Conservation (phyloP, 2,113 vertebrate genomes). For the Rutilus rutilus region DNA sequence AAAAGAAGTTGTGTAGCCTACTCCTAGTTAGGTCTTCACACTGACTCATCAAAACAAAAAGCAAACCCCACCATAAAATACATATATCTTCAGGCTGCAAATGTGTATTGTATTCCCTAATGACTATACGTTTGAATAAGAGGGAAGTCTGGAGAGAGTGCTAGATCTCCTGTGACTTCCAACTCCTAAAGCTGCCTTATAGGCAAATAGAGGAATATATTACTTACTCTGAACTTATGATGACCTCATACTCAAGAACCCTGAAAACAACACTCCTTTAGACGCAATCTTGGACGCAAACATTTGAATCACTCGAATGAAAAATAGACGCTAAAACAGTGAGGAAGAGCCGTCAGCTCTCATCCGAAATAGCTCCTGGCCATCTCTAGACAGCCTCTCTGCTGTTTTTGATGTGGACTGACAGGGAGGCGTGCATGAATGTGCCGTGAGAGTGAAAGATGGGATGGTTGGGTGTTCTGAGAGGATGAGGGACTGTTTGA, state of each 20-base stretch:
- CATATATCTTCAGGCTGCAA: slow-evolving; percentile 10
- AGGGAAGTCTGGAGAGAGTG: slow-evolving; percentile 25
- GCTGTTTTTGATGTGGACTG: slow-evolving; percentile 49
- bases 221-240: slow-evolving; percentile 38
- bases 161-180: slow-evolving; percentile 39
- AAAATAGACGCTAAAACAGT: slow-evolving; percentile 7
- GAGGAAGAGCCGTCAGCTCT: slow-evolving; percentile 23
- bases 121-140: slow-evolving; percentile 33
- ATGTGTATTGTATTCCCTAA: slow-evolving; percentile 10
- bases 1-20: too few relatives aligned
- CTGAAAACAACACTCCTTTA: neutral
- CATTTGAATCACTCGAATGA: neutral
- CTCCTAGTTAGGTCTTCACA: neutral
- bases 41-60: slow-evolving; percentile 25
- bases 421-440: slow-evolving; percentile 33
- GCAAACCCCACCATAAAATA: slow-evolving; percentile 12
- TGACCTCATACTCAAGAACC: slow-evolving; percentile 24
- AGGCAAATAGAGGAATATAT: slow-evolving; percentile 39
- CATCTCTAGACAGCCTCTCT: slow-evolving; percentile 2
- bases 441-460: slow-evolving; percentile 25
- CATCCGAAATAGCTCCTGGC: slow-evolving; percentile 12
- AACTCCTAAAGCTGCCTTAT: slow-evolving; percentile 30
- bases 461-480: slow-evolving; percentile 33
- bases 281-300: neutral
- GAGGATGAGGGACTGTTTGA: slow-evolving; percentile 35